Evolutionary conservation across 2,888 invertebrate genomes (phyloP), one percentile per base, ranked within the genome.

Genomic region (Clepsis dumicolana): DNA sequence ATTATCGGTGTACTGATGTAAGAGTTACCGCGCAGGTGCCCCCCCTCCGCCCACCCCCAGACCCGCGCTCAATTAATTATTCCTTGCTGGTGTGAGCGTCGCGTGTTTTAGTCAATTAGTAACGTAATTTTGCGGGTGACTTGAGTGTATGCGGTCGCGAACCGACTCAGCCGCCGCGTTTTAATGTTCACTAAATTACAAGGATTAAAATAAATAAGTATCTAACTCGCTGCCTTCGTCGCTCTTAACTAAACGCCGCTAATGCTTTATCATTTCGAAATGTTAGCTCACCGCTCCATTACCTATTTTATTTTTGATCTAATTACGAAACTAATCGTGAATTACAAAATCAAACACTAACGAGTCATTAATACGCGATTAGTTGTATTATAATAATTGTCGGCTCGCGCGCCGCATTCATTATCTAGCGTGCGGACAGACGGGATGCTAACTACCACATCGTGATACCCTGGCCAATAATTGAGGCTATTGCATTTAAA

Each of bases 1-100:
- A 93, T 93, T 93, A 93, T 93, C 93, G 92, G 93, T 93, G 93
- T 93, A 93, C 93, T 93, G 93, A 93, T 93, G 93, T 93, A 93
- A 92, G 92, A 93, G 91, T 93, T 91, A 90, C 92, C 92, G 90
- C 90, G 90, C 91, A 91, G 91, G 90, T 91, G 88, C 82, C 85
- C 83, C 74, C 76, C 78, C 77, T 82, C 74, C 80, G 79, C 81
- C 74, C 80, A 79, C 81, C 80, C 77, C 86, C 84, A 84, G 82
- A 81, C 90, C 89, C 84, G 86, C 86, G 89, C 91, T 91, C 92
- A 91, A 93, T 93, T 93, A 93, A 93, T 93, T 93, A 93, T 93
- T 93, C 91, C 87, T 88, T 79, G 86, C 93, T 89, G 93, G 93
- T 91, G 93, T 92, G 91, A 93, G 92, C 88, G 91, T 92, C 93